Base-by-base conservation (phyloP, 2,113 vertebrate genomes). In the Indicator maculatus region DNA sequence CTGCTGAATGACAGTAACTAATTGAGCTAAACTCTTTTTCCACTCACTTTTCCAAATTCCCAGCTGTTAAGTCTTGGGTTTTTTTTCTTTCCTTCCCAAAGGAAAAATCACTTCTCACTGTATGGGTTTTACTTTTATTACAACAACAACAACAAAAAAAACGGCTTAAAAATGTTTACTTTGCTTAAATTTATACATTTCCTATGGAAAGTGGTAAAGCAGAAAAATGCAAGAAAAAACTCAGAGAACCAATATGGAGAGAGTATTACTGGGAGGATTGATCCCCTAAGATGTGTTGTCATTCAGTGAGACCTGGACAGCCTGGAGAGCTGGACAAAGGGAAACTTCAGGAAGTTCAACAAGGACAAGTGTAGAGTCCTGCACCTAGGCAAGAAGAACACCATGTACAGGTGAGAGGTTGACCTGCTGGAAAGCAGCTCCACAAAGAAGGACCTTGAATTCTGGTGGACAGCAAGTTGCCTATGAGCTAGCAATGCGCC, bases 1-100 rank as follows among this genome's bases (percentile, higher is more conserved):
- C 52, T 79, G 89, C 41, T 72, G 76, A 95, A 92, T 71, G 71
- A 91, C 87, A 86, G 82, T 31, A 90, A 31, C 81, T 93, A 92
- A 91, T 80, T 96, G 78, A 96, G 81, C 81, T 58, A 92, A 87
- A 86, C 11, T 45, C 33, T 87, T 92, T 53, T 61, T 72, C 19
- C 44, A 41, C 77, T 90, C 44, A 82, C 45, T 90, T 88, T 88
- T 89, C 52, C 52, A 76, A 71, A 67, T 89, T 96, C 61, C 85
- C 89, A 96, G 65, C 44, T 77, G 87, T 47, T 91, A 69, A 19
- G 45, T 11, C n/a, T 38, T 36, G 36, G 20, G 20, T 47, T 47
- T 47, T 21, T 47, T 47, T 47, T 47, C 8, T 47, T 45, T 18
- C 16, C 9, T 64, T 52, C 83, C 8, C n/a, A 70, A 91, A 92